A percentile compares a stretch with the other conserved stretches of the same genome.
Conservation (phyloP, 2,888 invertebrate genomes). For the Epinotia nisella region DNA sequence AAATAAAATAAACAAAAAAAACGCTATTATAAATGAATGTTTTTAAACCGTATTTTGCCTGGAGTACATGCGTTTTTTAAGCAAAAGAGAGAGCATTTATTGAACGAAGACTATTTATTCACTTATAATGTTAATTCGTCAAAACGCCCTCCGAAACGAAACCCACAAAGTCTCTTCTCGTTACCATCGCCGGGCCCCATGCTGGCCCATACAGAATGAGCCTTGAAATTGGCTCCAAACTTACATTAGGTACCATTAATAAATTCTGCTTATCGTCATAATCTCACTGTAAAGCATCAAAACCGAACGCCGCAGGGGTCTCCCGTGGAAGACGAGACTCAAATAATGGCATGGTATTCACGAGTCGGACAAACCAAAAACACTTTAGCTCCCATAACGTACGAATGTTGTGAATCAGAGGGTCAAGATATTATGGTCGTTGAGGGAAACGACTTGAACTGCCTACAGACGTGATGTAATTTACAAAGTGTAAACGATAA, state of each 20-base stretch:
- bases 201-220: neutral
- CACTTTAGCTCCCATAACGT: neutral
- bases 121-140: too few relatives aligned
- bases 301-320: constrained; percentile 15
- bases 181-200: neutral
- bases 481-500: constrained; percentile 26
- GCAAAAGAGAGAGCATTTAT: too few relatives aligned
- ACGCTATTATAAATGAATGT: too few relatives aligned
- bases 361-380: neutral
- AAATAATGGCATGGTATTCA: neutral
- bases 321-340: neutral
- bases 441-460: neutral
- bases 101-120: too few relatives aligned
- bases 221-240: neutral
- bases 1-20: too few relatives aligned
- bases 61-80: too few relatives aligned
- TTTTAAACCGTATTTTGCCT: too few relatives aligned
- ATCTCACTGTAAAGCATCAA: neutral
- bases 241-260: neutral
- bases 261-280: constrained; percentile 7
- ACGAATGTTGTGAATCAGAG: neutral
- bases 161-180: neutral
- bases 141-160: too few relatives aligned
- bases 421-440: neutral
- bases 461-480: constrained; percentile 26